A percentile compares a stretch with the other conserved stretches of the same genome.
Evolutionary conservation across 2,113 vertebrate genomes (phyloP).

Genomic region (Phocoena sinus): DNA sequence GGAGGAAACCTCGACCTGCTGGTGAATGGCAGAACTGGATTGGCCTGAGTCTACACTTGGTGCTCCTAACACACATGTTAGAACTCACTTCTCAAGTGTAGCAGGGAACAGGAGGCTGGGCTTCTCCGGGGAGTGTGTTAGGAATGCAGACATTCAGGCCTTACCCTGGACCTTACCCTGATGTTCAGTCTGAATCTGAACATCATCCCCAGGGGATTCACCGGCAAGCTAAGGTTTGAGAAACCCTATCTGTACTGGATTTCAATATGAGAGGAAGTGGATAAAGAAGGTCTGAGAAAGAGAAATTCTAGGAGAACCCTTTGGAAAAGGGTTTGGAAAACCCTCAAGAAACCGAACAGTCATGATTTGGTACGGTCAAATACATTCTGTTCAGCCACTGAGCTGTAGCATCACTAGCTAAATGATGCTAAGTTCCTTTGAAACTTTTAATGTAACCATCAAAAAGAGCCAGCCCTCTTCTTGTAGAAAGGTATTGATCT

Average conservation of each 20-base stretch:
- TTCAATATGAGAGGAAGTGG: neutral
- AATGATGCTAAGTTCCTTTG: neutral
- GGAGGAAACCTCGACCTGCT: neutral
- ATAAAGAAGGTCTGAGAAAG: neutral
- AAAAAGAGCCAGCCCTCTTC: neutral
- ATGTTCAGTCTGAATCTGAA: neutral
- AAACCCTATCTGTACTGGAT: neutral
- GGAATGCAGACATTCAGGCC: neutral
- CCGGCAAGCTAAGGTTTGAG: neutral
- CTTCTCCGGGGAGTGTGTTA: rapidly evolving
- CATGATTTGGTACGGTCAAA: neutral
- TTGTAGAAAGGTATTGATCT: neutral
- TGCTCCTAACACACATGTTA: neutral
- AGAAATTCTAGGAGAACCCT: neutral
- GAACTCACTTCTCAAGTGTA: too few relatives aligned
- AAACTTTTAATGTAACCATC: neutral
- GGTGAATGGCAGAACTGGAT: neutral
- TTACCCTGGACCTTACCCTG: too few relatives aligned
- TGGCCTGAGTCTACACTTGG: neutral
- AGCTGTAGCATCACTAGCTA: neutral
- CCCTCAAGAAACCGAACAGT: neutral
- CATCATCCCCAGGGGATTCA: neutral
- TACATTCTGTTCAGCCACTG: neutral
- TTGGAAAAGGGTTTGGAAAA: neutral
- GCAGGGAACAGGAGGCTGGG: neutral